Percentiles rank a stretch among this genome's conserved stretches.
Conservation (phyloP, 2,797 vertebrate species). For the Pampus argenteus region DNA sequence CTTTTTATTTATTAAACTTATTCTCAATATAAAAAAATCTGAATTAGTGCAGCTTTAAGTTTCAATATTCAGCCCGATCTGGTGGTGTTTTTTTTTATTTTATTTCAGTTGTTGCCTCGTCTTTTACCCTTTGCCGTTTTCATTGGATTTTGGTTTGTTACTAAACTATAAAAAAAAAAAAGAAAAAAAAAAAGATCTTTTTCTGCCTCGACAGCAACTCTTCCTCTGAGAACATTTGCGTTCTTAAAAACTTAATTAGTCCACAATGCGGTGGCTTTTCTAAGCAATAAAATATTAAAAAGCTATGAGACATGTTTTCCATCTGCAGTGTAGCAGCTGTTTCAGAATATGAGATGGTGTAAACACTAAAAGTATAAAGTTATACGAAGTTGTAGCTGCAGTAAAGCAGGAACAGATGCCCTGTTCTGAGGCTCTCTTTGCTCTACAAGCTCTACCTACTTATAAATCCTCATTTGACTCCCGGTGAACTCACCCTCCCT, state of each 20-base stretch:
- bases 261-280: slow-evolving; percentile 25
- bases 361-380: slow-evolving; percentile 35
- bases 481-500: slow-evolving; percentile 24
- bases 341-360: slow-evolving; percentile 29
- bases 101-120: background rate
- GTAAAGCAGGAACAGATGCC: slow-evolving; percentile 41
- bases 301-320: slow-evolving; percentile 42
- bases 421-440: slow-evolving; percentile 27
- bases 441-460: slow-evolving; percentile 23
- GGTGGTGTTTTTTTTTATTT: background rate
- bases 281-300: slow-evolving; percentile 41
- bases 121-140: background rate
- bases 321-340: slow-evolving; percentile 42
- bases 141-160: background rate
- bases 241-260: slow-evolving; percentile 26
- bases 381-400: slow-evolving; percentile 23
- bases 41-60: background rate
- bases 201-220: slow-evolving; percentile 20
- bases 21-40: background rate
- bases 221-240: slow-evolving; percentile 16
- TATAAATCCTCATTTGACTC: slow-evolving; percentile 46
- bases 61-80: background rate
- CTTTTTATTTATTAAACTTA: too few species aligned
- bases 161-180: slow-evolving; percentile 5
- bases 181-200: background rate